Percentiles rank a stretch among this genome's conserved stretches.
Conservation (phyloP, 2,888 invertebrate genomes). For the Lasioglossum vierecki region DNA sequence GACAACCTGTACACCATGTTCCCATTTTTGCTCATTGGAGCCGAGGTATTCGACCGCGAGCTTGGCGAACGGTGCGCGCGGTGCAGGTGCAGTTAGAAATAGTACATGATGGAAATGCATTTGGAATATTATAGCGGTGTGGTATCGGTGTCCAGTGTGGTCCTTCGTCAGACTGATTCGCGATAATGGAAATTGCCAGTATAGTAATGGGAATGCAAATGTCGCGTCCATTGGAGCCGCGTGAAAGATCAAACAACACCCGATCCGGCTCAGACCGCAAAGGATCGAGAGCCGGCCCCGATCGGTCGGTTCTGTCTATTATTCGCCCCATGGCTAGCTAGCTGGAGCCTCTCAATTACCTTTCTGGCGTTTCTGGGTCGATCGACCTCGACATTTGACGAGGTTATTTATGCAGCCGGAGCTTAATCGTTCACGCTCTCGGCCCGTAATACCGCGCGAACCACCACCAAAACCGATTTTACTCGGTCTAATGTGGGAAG, state of each 20-base stretch:
- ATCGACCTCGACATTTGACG: constrained; percentile 56
- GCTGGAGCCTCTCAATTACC: constrained; percentile 53
- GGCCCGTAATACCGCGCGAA: background rate
- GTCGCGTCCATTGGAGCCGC: constrained; percentile 31
- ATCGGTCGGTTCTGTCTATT: constrained; percentile 33
- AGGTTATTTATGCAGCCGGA: constrained; percentile 43
- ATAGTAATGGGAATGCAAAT: constrained; percentile 56
- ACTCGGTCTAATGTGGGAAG: background rate
- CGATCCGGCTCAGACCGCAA: constrained; percentile 27
- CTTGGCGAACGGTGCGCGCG: background rate
- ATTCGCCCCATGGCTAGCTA: constrained; percentile 22
- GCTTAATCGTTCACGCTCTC: constrained; percentile 39
- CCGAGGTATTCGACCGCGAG: background rate
- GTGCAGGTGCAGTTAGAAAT: background rate
- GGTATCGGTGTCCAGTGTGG: background rate
- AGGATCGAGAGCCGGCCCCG: constrained; percentile 24
- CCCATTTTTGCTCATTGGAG: background rate
- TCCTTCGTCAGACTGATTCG: background rate
- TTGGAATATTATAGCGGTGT: background rate
- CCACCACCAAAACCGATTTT: background rate
- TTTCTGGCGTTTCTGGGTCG: constrained; percentile 52
- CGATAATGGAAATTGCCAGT: constrained; percentile 38
- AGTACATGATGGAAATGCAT: background rate
- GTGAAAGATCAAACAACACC: constrained; percentile 53
- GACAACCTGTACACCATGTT: background rate